Evolutionary conservation across 2,888 invertebrate species (phyloP), one percentile per base, ranked within the genome.

Genomic region (Agrenia bidenticulata): DNA sequence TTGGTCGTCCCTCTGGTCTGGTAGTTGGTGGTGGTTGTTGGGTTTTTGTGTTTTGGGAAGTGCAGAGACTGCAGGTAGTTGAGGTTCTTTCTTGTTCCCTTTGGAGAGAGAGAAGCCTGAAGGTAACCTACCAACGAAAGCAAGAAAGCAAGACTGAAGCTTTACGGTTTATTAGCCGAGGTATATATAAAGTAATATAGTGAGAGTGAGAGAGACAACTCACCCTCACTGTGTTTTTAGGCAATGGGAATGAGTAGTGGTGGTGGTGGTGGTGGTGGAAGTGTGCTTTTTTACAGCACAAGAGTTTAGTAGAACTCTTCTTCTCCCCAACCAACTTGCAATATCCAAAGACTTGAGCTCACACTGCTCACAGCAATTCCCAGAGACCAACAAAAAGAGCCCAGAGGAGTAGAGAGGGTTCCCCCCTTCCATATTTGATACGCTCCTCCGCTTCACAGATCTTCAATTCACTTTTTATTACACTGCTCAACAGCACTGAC

Each of bases 1-100:
- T 59, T 58, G n/a, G n/a, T n/a, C 60, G 13, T 61, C 11, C 53
- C 24, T 68, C 67, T 64, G n/a, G n/a, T n/a, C n/a, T 67, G 32
- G 32, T 7, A 4, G 4, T 32, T 32, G 32, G 5, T 7, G 32
- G 5, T 7, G 4, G 32, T 32, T 7, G 5, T 32, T 11, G 32
- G 4, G 32, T 32, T 32, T 11, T 32, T 32, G 32, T 32, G 32
- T 32, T 11, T 11, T 32, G 32, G 23, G 23, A 23, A 17, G 4
- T 27, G 54, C 54, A 54, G 54, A 26, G n/a, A 27, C 13, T 57
- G 56, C 56, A 57, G 56, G 56, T 57, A 57, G 51, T 24, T 21
- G 26, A 21, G 15, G 21, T 4, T 45, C 15, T 51, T 51, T 15
- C 24, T 51, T 51, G 9, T 11, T 45, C 45, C 32, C 32, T 32